Percentiles rank a stretch among this genome's conserved stretches.
Evolutionary conservation across 2,797 vertebrate species (phyloP).

Genomic region (Hafferia zeledoni): DNA sequence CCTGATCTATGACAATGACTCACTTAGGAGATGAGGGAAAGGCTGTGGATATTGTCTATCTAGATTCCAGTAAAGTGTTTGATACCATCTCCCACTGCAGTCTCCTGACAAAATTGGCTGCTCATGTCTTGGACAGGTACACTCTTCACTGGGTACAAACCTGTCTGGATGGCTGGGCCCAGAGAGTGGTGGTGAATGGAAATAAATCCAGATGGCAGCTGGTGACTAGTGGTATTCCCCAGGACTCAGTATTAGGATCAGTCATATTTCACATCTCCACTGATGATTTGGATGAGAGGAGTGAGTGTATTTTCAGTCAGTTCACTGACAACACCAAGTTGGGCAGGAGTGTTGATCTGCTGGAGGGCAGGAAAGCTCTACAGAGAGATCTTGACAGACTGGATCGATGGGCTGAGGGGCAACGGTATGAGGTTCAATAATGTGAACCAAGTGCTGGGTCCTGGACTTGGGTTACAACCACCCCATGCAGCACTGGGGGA

Average conservation of each 20-base stretch:
- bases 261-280: not conserved
- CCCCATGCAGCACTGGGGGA: not conserved
- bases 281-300: not conserved
- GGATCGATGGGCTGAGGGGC: rapidly evolving
- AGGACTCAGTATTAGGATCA: not conserved
- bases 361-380: not conserved
- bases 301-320: not conserved
- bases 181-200: not conserved
- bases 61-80: not conserved
- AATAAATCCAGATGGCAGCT: not conserved
- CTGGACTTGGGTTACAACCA: not conserved
- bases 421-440: not conserved
- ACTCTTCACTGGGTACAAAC: not conserved
- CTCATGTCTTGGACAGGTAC: not conserved
- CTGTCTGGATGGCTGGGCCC: not conserved
- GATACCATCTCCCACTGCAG: not conserved
- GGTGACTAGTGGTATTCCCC: not conserved
- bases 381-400: not conserved
- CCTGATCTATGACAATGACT: not conserved
- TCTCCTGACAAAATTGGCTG: not conserved
- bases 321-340: not conserved
- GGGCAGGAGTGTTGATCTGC: not conserved
- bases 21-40: not conserved
- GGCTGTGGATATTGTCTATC: not conserved
- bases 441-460: not conserved